These are phyloP conservation scores for Cryptophagus acutangulus DNA, from an alignment of 2,888 invertebrate genomes.

Conservation along the genomic window DNA sequence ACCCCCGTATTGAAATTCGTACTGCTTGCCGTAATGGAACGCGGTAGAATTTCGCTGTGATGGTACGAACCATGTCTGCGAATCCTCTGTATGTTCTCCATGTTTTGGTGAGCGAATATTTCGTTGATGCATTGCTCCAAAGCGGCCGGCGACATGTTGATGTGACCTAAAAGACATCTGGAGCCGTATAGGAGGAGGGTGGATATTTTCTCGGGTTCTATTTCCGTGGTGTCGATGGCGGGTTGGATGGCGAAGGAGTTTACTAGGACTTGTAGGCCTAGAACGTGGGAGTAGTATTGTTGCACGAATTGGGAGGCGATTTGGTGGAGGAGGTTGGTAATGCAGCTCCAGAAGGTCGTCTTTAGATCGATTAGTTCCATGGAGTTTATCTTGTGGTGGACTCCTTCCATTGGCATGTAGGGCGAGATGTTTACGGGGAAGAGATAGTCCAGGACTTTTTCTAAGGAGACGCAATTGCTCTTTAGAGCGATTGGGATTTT, in stretches of 20 bases:
- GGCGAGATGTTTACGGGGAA: constrained; percentile 45
- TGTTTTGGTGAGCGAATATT: constrained; percentile 42
- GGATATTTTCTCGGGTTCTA: constrained; percentile 41
- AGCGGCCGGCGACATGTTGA: constrained; percentile 48
- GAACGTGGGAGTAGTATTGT: constrained; percentile 73
- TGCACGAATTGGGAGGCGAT: constrained; percentile 69
- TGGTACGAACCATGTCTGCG: constrained; percentile 38
- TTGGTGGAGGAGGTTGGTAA: constrained; percentile 57
- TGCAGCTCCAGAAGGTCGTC: constrained; percentile 43
- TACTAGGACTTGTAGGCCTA: constrained; percentile 73
- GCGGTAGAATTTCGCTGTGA: constrained; percentile 38
- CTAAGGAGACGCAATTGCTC: too few relatives aligned
- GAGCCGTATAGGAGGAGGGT: constrained; percentile 41
- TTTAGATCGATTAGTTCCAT: constrained; percentile 59
- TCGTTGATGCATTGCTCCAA: constrained; percentile 44
- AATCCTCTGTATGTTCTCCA: constrained; percentile 41
- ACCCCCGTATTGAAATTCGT: constrained; percentile 44
- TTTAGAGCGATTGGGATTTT: constrained; percentile 46
- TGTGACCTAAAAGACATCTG: constrained; percentile 49
- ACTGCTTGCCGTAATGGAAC: constrained; percentile 36
- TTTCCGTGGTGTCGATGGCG: constrained; percentile 30
- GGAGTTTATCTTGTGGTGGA: constrained; percentile 49
- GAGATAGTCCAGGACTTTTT: constrained; percentile 39
- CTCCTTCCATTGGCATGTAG: constrained; percentile 46
- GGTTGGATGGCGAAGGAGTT: constrained; percentile 63